phyloP scores from a whole-genome alignment of 2,113 vertebrate genomes.

The Menidia beryllina region DNA sequence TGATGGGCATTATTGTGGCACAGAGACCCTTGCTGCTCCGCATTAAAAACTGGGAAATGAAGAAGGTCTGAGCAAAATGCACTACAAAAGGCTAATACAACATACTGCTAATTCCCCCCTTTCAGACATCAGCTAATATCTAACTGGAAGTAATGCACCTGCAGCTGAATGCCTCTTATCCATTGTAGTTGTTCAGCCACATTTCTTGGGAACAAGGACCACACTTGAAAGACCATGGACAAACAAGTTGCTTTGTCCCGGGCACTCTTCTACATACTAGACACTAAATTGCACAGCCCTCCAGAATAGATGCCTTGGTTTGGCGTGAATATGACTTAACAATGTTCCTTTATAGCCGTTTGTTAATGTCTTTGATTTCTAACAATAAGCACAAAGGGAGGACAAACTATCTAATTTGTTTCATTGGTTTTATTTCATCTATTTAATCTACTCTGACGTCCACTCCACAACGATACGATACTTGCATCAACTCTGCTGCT shows the following conservation, averaged over 20 bases:
- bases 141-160: constrained; percentile 99
- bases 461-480: neutral
- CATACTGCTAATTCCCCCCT: constrained; percentile 95
- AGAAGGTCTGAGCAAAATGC: constrained; percentile 98
- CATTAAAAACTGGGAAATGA: constrained; percentile 99
- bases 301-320: constrained; percentile 82
- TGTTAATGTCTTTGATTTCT: constrained; percentile 79
- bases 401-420: constrained; percentile 76
- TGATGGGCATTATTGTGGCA: constrained; percentile 98
- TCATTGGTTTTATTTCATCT: constrained; percentile 58
- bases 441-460: constrained; percentile 25
- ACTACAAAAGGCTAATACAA: constrained; percentile 99
- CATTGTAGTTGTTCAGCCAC: constrained; percentile 89
- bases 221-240: constrained; percentile 86
- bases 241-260: constrained; percentile 91
- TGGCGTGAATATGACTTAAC: constrained; percentile 82
- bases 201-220: constrained; percentile 88
- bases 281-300: constrained; percentile 85
- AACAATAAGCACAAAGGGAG: constrained; percentile 71
- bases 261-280: constrained; percentile 87
- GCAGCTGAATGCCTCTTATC: constrained; percentile 98
- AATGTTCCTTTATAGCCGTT: constrained; percentile 75
- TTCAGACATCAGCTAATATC: constrained; percentile 95
- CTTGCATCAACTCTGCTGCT: constrained; percentile 4
- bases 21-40: constrained; percentile 95